phyloP scores from a whole-genome alignment of 2,888 invertebrate species.

The Heterodera filipjevi region DNA sequence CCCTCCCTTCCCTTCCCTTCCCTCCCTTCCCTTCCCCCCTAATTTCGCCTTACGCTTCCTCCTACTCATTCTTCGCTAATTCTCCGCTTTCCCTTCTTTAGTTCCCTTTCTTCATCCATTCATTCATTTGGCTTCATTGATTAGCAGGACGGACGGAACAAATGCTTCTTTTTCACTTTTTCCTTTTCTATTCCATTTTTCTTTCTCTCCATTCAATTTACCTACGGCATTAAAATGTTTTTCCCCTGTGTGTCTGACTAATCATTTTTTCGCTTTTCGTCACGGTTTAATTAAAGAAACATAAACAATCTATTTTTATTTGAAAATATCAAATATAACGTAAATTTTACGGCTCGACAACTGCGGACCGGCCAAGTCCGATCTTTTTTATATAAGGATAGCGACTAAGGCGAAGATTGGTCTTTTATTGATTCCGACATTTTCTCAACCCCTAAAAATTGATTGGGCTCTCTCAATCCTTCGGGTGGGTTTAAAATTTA shows the following conservation, averaged over 20 bases:
- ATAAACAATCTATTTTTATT: too few relatives aligned
- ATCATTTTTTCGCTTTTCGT: background rate
- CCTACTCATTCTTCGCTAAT: background rate
- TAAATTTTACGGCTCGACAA: too few relatives aligned
- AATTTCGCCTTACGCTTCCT: background rate
- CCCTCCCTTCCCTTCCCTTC: background rate
- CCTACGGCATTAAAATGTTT: background rate
- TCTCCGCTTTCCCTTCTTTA: background rate
- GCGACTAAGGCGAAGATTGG: too few relatives aligned
- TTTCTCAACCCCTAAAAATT: too few relatives aligned
- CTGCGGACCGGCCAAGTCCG: too few relatives aligned
- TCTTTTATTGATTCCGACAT: too few relatives aligned
- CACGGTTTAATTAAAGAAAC: too few relatives aligned
- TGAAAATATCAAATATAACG: too few relatives aligned
- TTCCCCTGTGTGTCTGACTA: background rate
- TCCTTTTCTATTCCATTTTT: background rate
- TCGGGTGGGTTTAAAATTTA: too few relatives aligned
- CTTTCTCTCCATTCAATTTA: background rate
- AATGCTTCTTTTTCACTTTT: background rate
- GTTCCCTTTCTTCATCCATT: background rate
- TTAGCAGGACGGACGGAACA: background rate
- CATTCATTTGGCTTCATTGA: slow-evolving; percentile 16
- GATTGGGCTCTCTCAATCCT: too few relatives aligned
- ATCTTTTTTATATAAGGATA: too few relatives aligned
- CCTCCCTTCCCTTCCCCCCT: background rate